Evolutionary conservation across 2,113 vertebrate species (phyloP).

Genomic region (Aythya baeri): DNA sequence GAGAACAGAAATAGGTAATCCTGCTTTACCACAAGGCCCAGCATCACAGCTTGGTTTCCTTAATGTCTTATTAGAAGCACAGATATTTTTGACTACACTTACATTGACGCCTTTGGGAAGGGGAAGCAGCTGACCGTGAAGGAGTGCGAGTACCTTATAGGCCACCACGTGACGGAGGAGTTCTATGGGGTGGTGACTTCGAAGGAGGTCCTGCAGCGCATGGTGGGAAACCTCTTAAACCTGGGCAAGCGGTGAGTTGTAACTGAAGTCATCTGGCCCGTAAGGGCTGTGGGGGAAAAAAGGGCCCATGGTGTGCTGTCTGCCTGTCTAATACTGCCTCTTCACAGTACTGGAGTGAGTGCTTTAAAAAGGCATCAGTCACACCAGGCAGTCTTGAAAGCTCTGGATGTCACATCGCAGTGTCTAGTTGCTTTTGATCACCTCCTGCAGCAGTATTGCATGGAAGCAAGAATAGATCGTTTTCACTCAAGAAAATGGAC

Average conservation of each 20-base stretch:
- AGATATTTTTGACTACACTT: conserved; percentile 94
- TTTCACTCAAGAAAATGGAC: not conserved
- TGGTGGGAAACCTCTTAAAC: conserved; percentile 98
- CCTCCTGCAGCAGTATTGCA: not conserved
- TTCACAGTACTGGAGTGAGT: not conserved
- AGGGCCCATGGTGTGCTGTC: fast-evolving
- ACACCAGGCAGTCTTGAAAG: not conserved
- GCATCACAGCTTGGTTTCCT: not conserved
- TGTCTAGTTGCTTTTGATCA: not conserved
- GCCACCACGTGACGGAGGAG: conserved; percentile 93
- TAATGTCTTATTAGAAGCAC: conserved; percentile 76
- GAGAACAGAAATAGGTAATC: not conserved
- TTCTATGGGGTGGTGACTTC: conserved; percentile 93
- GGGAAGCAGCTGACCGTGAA: conserved; percentile 94
- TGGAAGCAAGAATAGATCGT: not conserved
- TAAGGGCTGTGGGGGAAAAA: too few relatives aligned
- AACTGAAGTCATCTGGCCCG: not conserved
- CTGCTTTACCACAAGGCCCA: not conserved
- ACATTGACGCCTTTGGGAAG: conserved; percentile 95
- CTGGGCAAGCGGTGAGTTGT: conserved; percentile 93
- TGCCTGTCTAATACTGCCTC: fast-evolving
- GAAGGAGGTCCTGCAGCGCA: conserved; percentile 92
- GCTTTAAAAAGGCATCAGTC: not conserved
- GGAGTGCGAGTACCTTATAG: conserved; percentile 95
- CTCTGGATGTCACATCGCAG: fast-evolving